phyloP scores from a whole-genome alignment of 2,888 invertebrate genomes.

The Phyllotreta cruciferae region DNA sequence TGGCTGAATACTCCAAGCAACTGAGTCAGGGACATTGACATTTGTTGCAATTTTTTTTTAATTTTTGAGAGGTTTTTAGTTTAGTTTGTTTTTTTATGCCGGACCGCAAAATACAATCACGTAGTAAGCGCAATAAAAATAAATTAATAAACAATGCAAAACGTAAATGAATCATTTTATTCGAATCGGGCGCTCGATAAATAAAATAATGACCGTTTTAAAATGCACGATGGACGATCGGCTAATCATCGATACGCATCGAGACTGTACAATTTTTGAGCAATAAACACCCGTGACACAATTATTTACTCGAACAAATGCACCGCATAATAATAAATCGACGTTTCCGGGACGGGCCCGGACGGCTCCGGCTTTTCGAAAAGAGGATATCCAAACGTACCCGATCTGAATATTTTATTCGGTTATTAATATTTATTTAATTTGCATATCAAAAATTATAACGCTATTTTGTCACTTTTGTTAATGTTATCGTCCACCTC shows the following conservation, averaged over 20 bases:
- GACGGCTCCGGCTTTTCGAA: slow-evolving; percentile 36
- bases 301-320: slow-evolving; percentile 46
- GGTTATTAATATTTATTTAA: not conserved
- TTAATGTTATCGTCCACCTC: no score
- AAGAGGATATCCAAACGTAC: slow-evolving; percentile 38
- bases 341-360: slow-evolving; percentile 42
- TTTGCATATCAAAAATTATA: no score
- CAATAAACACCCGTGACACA: slow-evolving; percentile 51
- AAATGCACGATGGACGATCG: slow-evolving; percentile 45
- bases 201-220: slow-evolving; percentile 44
- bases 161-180: slow-evolving; percentile 46
- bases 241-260: slow-evolving; percentile 52
- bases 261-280: slow-evolving; percentile 49
- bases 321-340: slow-evolving; percentile 44
- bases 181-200: slow-evolving; percentile 39
- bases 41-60: no score
- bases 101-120: no score
- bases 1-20: no score
- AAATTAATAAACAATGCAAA: no score
- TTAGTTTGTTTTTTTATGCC: no score
- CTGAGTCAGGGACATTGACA: no score
- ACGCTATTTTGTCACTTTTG: no score
- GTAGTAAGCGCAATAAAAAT: no score
- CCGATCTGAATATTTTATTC: slow-evolving; percentile 33
- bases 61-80: no score